Evolutionary conservation across 2,797 vertebrate species (phyloP).

Genomic region (Falco cherrug): DNA sequence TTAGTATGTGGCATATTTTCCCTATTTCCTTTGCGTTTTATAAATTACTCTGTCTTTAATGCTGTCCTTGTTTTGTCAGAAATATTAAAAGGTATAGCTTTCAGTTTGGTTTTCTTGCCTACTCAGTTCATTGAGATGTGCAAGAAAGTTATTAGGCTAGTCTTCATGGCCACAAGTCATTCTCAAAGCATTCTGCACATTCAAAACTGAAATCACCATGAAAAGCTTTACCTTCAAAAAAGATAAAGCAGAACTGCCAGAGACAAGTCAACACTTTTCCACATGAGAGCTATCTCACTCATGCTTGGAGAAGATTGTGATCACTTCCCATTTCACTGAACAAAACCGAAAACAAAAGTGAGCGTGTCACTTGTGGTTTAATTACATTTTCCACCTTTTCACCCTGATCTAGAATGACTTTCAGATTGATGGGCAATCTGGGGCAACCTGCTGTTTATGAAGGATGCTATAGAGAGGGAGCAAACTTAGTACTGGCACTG

Average conservation of each 20-base stretch:
- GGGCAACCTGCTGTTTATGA: background rate
- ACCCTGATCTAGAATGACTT: background rate
- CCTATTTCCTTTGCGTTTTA: background rate
- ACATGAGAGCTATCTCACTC: background rate
- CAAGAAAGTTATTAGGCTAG: background rate
- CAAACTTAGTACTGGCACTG: background rate
- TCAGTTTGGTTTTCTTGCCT: background rate
- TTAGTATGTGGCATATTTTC: background rate
- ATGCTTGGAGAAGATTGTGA: background rate
- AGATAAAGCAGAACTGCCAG: background rate
- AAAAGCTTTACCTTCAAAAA: background rate
- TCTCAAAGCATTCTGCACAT: background rate
- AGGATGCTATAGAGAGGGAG: background rate
- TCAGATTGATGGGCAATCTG: background rate
- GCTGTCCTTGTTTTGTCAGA: conserved; percentile 37
- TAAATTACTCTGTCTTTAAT: background rate
- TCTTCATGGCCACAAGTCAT: background rate
- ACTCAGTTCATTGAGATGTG: background rate
- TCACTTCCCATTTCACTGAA: background rate
- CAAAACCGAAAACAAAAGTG: background rate
- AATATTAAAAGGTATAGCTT: conserved; percentile 3
- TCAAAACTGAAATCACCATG: background rate
- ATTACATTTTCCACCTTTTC: background rate
- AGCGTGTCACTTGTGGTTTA: background rate
- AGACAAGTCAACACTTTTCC: conserved; percentile 26